phyloP scores from a whole-genome alignment of 2,113 vertebrate genomes.

The Poeciliopsis turrubarensis region DNA sequence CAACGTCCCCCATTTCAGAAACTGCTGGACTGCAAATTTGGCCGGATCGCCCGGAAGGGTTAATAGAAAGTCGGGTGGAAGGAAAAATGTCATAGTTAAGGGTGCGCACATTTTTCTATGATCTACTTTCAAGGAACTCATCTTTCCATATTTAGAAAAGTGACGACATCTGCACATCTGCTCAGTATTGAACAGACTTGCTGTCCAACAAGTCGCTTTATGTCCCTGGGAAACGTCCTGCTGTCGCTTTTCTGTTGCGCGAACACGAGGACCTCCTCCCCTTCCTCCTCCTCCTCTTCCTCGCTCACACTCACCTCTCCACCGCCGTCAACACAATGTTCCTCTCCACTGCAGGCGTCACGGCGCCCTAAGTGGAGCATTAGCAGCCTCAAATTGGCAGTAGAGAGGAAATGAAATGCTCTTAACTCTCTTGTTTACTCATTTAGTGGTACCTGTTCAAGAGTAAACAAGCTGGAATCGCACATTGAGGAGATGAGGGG shows the following conservation, averaged over 20 bases:
- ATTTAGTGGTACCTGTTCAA: constrained; percentile 54
- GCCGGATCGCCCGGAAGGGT: too few species aligned
- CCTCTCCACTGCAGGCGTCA: constrained; percentile 36
- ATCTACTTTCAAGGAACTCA: too few species aligned
- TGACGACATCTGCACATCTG: too few species aligned
- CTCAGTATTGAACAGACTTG: neutral
- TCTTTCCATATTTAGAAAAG: too few species aligned
- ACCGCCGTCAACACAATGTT: constrained; percentile 67
- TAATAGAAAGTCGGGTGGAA: neutral
- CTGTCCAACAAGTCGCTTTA: neutral
- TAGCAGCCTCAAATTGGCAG: constrained; percentile 44
- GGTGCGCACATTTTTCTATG: too few species aligned
- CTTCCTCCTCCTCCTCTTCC: too few species aligned
- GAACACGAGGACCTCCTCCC: constrained; percentile 5
- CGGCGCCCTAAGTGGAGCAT: constrained; percentile 40
- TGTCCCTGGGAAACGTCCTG: neutral
- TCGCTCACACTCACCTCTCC: neutral
- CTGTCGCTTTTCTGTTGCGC: neutral
- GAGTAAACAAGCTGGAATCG: constrained; percentile 50
- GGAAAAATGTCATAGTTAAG: neutral
- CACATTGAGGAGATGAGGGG: constrained; percentile 17
- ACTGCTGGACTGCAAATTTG: too few species aligned
- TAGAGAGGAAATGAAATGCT: constrained; percentile 55
- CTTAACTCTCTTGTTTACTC: constrained; percentile 38
- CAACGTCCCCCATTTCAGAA: too few species aligned